Base-by-base conservation (phyloP, 2,797 vertebrate species). In the Podarcis siculus region DNA sequence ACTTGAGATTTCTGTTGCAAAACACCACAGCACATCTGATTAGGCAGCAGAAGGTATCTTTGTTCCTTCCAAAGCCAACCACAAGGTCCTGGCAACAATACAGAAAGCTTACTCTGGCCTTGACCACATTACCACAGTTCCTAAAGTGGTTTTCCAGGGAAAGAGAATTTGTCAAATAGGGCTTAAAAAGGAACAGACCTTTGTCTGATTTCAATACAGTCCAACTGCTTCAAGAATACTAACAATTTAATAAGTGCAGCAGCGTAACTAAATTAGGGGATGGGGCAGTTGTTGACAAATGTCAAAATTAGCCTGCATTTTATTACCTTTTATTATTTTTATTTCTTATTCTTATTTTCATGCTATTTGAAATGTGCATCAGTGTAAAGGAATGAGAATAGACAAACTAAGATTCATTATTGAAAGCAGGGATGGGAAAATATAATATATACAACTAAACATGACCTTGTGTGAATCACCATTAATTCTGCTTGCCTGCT, bases 51-150 rank as follows among this genome's bases (percentile, higher is more conserved):
- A 45, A 95, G 89, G 91, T 86, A 87, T 5, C 82, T 89, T 87
- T 89, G 88, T 88, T 93, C 90, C 61, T 92, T 93, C 92, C 94
- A 94, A 42, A 90, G 89, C 58, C 90, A 94, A 93, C 95, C 95
- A 93, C 93, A 87, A 88, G 91, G 81, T 93, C 87, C 35, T 96
- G 95, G 95, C 94, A 95, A 6, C 90, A 87, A 92, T 90, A 92
- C 1, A 0, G 4, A 95, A 92, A 93, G 45, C 93, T 95, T 86
- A 94, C 89, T 93, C 88, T 7, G 89, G 90, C 90, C 86, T 92
- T 89, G 69, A 58, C 93, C 83, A 0, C 92, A 85, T 90, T 76
- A 37, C 94, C 76, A 0, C 95, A 92, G 90, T 19, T 79, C 15
- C 82, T 88, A 81, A 76, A 2, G 89, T 30, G 89, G 71, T 86